Base-by-base conservation (phyloP, 1,140 invertebrate genomes). In the Chlorops oryzae region DNA sequence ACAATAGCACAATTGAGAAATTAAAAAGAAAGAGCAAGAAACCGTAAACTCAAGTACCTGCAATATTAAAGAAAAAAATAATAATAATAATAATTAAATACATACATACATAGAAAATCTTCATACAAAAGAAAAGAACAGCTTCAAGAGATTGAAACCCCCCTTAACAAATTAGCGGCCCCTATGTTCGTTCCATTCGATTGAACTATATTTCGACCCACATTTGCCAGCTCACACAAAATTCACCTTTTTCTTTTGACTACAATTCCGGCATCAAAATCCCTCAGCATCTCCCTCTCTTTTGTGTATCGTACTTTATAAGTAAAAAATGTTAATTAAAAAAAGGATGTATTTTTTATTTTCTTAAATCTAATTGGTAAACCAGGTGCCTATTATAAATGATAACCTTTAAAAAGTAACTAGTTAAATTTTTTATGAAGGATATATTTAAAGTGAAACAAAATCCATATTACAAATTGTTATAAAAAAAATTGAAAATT, bases 401-500 rank as follows among this genome's bases (percentile, higher is more conserved):
- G 63, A 56, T 64, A 54, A 55, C 50, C 25, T 48, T 51, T 57
- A 60, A 49, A 60, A 63, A 63, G 59, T 55, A 47, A 65, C 63
- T 64, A 69, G 65, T 68, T 41, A 69, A 69, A 69, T 69, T 69
- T 69, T 69, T 68, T 67, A 64, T 63, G n/a, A n/a, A n/a, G n/a
- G n/a, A 54, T 39, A 55, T 59, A 54, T 39, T 28, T 51, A 52
- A 58, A 32, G 50, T 18, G 35, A 57, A 47, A 10, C 28, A 47
- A 52, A 55, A 27, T 28, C 47, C 50, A 57, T 45, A 34, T 43
- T 53, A 54, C 35, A 59, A 52, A 50, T 43, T 53, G 45, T 54
- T 23, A 51, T 57, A 54, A 58, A 47, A 59, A 53, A 47, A 62
- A 58, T 6, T 49, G 22, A 50, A 50, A 46, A 40, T 34, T 47